Conservation (phyloP, 2,797 vertebrate genomes). For the Coracias cyanogaster region DNA sequence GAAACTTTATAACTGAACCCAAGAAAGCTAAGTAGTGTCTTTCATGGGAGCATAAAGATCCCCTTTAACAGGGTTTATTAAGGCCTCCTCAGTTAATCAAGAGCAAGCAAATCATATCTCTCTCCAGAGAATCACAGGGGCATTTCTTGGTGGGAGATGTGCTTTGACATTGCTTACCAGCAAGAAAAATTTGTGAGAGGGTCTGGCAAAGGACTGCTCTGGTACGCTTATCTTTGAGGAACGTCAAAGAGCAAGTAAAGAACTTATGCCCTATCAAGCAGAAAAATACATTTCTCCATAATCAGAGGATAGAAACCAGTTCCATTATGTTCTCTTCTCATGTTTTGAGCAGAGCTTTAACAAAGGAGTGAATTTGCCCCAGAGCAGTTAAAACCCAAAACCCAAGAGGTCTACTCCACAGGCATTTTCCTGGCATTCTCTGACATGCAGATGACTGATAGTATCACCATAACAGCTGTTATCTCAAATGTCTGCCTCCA, state of each 20-base stretch:
- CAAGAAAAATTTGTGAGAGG: not conserved
- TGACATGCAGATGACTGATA: conserved; percentile 40
- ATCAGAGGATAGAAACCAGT: not conserved
- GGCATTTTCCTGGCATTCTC: conserved; percentile 35
- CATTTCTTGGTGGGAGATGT: not conserved
- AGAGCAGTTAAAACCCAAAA: conserved; percentile 31
- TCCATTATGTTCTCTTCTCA: not conserved
- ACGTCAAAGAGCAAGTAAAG: accelerated
- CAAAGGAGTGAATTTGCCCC: not conserved
- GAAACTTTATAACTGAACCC: not conserved
- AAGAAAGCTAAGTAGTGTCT: not conserved
- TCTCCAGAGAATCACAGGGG: not conserved
- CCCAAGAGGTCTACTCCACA: conserved; percentile 22
- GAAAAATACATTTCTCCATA: not conserved
- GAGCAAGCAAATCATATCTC: not conserved
- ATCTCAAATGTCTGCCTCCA: conserved; percentile 65
- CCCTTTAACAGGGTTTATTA: not conserved
- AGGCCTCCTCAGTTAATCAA: not conserved
- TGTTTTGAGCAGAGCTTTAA: not conserved
- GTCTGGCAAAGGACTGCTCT: not conserved
- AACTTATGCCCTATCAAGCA: not conserved
- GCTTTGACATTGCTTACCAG: not conserved
- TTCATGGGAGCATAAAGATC: not conserved
- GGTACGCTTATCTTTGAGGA: not conserved
- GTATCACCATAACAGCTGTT: conserved; percentile 51